Evolutionary conservation across 2,797 vertebrate genomes (phyloP), one percentile per base, ranked within the genome.

Genomic region (Danio albolineatus): DNA sequence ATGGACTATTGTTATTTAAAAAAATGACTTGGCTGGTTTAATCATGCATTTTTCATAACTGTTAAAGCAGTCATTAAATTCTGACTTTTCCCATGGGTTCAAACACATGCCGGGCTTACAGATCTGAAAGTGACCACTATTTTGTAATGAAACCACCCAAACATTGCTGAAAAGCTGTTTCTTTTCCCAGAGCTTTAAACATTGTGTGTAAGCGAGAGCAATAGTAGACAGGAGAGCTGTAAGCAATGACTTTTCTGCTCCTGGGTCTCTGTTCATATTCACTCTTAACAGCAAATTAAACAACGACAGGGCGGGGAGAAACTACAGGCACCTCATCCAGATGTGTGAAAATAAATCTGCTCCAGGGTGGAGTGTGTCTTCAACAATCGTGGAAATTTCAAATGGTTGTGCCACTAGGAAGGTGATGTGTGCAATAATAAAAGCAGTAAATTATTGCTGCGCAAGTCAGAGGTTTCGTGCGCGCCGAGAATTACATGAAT

Each of bases 271-370:
- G 89, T 86, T 92, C 90, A 91, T 82, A 91, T 93, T 93, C 93
- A 92, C 90, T 88, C 89, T 88, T 83, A 90, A 86, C 90, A 91
- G 91, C 89, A 94, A 91, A 92, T 89, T 90, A 93, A 94, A 95
- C 92, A 92, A 93, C 90, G 90, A 90, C 91, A 90, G 90, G 91
- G 91, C 10, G 86, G 90, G 90, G 91, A 92, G 91, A 91, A 90
- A 90, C 91, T 90, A 89, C 90, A 92, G 91, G 93, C 92, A 93
- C 92, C 92, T 93, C 91, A 92, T 93, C 91, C 92, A 89, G 89
- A 93, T 91, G 91, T 94, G 92, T 93, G 92, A 94, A 94, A 94
- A 94, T 92, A 94, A 93, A 94, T 92, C 89, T 88, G 87, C 88
- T 89, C 83, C 67, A 91, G 92, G 93, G 92, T 87, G 92, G 92